Evolutionary conservation across 2,113 vertebrate species (phyloP).

Genomic region (Miniopterus natalensis): DNA sequence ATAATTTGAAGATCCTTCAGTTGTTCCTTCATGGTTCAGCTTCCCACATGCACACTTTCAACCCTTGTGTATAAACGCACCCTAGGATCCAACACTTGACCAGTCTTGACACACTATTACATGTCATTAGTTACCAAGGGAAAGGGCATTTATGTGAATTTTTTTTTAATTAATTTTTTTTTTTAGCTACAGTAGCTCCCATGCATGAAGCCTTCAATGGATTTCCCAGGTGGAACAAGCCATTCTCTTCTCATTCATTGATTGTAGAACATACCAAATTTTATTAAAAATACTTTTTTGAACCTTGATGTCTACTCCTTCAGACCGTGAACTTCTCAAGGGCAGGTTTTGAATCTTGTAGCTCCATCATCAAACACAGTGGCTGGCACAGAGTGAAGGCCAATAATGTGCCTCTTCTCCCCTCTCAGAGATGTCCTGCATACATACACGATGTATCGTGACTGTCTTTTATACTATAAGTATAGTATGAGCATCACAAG

Average conservation of each 20-base stretch:
- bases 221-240: neutral
- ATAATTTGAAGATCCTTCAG: neutral
- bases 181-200: neutral
- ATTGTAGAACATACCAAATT: neutral
- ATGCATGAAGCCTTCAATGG: neutral
- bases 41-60: neutral
- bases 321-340: neutral
- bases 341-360: neutral
- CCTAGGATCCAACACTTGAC: neutral
- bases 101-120: neutral
- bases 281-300: neutral
- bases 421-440: neutral
- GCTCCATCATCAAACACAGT: neutral
- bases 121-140: neutral
- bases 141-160: neutral
- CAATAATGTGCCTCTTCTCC: neutral
- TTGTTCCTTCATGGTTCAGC: slow-evolving; percentile 2
- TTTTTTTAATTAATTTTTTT: neutral
- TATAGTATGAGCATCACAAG: neutral
- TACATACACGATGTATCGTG: too few relatives aligned
- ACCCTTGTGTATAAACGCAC: neutral
- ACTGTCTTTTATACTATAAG: neutral
- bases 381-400: neutral
- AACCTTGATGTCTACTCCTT: neutral
- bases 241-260: neutral